Conservation (phyloP, 2,113 vertebrate species). For the Sylvilagus bachmani region DNA sequence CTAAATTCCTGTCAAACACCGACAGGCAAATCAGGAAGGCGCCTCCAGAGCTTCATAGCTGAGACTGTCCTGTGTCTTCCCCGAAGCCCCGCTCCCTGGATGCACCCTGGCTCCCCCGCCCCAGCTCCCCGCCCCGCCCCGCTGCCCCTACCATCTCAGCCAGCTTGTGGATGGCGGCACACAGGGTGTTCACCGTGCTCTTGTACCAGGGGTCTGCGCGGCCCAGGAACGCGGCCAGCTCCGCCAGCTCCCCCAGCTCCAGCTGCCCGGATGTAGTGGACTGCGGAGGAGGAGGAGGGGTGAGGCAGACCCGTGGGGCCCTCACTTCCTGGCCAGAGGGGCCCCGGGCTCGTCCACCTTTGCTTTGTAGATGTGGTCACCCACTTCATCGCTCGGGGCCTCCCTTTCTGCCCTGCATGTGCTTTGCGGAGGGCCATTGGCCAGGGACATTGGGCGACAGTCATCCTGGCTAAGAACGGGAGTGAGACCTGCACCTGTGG, state of each 20-base stretch:
- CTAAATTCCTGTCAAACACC: background rate
- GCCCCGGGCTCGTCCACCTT: background rate
- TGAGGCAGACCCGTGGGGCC: rapidly evolving
- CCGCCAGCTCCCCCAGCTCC: constrained; percentile 90
- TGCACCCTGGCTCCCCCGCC: rapidly evolving
- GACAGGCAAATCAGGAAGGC: background rate
- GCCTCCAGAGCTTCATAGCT: too few relatives aligned
- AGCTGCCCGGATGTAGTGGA: rapidly evolving
- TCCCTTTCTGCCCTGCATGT: background rate
- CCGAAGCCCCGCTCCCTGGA: background rate
- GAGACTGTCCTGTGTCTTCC: too few relatives aligned
- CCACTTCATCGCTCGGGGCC: background rate
- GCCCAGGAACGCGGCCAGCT: constrained; percentile 93
- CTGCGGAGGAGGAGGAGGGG: constrained; percentile 57
- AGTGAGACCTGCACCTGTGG: rapidly evolving
- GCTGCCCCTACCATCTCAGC: constrained; percentile 90
- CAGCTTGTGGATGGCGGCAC: constrained; percentile 93
- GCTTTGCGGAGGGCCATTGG: background rate
- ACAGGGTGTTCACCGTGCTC: constrained; percentile 92
- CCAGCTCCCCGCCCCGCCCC: background rate
- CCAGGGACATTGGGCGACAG: background rate
- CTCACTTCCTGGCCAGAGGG: background rate
- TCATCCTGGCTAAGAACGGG: background rate
- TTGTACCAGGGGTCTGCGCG: constrained; percentile 95
- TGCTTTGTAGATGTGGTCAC: background rate